These are phyloP conservation scores for Sepioteuthis lessoniana DNA, from an alignment of 2,888 invertebrate genomes.

Conservation along the genomic window DNA sequence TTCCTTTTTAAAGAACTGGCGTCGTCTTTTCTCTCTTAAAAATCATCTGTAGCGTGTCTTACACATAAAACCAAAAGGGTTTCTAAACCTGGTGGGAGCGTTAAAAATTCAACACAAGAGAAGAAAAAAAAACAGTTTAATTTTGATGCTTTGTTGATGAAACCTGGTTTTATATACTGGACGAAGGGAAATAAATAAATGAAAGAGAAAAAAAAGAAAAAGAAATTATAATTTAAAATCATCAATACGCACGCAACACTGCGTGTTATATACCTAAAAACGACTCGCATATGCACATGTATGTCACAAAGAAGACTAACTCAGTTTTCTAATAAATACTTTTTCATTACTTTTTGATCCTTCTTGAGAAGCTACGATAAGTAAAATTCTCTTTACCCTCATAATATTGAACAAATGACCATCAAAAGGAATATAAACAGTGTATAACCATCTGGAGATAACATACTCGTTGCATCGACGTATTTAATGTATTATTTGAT, in stretches of 20 bases:
- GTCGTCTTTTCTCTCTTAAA: neutral
- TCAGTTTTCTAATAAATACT: neutral
- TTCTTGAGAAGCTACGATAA: neutral
- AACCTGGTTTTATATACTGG: neutral
- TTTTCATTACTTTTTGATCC: neutral
- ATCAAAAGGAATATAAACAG: neutral
- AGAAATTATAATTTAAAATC: neutral
- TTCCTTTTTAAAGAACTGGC: neutral
- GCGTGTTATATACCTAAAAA: neutral
- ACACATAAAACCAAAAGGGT: neutral
- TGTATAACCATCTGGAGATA: neutral
- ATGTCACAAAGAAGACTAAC: neutral
- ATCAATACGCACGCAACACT: neutral
- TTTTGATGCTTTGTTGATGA: neutral
- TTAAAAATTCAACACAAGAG: too few species aligned
- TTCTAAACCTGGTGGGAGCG: too few species aligned
- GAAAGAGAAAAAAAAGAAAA: neutral
- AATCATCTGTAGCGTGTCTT: neutral
- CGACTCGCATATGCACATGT: conserved; percentile 21
- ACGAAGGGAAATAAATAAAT: neutral
- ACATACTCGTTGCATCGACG: neutral
- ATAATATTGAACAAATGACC: neutral
- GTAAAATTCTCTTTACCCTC: neutral
- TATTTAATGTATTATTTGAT: neutral
- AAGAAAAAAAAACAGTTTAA: too few species aligned